Base-by-base conservation (phyloP, 2,797 vertebrate species). In the Lithobates pipiens region DNA sequence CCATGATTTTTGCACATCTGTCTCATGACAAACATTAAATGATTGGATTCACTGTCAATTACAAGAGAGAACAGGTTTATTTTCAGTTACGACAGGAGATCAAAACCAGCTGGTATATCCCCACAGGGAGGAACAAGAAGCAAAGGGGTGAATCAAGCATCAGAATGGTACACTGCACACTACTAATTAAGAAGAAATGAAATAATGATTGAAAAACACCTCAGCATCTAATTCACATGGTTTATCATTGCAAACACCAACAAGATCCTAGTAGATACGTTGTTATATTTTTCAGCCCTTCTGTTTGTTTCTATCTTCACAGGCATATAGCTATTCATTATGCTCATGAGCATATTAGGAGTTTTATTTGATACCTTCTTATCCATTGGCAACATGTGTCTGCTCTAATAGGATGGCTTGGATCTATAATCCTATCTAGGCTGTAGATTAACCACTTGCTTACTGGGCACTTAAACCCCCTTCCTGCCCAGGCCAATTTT, bases 51-150 rank as follows among this genome's bases (percentile, higher is more conserved):
- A 89, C 91, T 93, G 93, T 94, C 93, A 94, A 88, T 95, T 95
- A 94, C 89, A 91, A 90, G 83, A 89, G 91, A 91, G 89, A 93
- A 93, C 90, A 93, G 94, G 93, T 93, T 89, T 92, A 89, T 93
- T 95, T 95, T 95, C 92, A 94, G 93, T 95, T 94, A 95, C 88
- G 92, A 89, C 78, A 91, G 90, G 90, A 91, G 89, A 92, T 82
- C 69, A 89, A 94, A 85, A 95, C 94, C 95, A 95, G 92, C 92
- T 95, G 94, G 91, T 88, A 90, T 92, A 92, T 91, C 88, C 92
- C 92, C 89, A 81, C 91, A 88, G 90, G 90, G 82, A 89, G 88
- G 85, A 88, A 44, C 76, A 92, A 63, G 79, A 92, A 92, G 86
- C 88, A 91, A 91, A 80, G 70, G 91, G 90, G 83, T 90, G 89